Base-by-base conservation (phyloP, 2,797 vertebrate genomes). In the Picus viridis region DNA sequence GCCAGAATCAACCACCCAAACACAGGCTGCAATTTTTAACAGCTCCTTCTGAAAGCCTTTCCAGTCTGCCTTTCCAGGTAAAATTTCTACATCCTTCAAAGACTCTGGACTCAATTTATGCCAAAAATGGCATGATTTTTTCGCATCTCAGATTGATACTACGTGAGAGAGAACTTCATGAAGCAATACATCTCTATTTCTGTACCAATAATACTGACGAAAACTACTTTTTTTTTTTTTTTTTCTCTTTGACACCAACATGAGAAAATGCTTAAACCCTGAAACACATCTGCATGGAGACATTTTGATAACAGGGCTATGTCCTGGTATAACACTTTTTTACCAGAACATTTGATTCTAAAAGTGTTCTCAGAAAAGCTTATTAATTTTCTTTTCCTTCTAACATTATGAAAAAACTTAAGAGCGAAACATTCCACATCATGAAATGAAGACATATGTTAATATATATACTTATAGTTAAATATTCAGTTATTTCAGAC, bases 211-310 rank as follows among this genome's bases (percentile, higher is more conserved):
- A 16, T 4, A 59, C 4, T n/a, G 7, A 58, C 59, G 24, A 9
- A 45, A 45, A 6, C 1, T 16, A 1, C n/a, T n/a, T n/a, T n/a
- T n/a, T n/a, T n/a, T n/a, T 0, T 5, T n/a, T 67, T 27, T 74
- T 5, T 34, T 67, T 43, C 16, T 11, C 10, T 81, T 86, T 78
- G n/a, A 58, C 20, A 53, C 1, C 8, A 63, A 24, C 5, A 57
- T 16, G 34, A 68, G 54, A 20, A 53, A 69, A 32, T 2, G 12
- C 5, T 77, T 79, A 71, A 85, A 47, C 6, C 2, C 29, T 58
- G 15, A 68, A 72, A 71, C 6, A 57, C 2, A 30, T 23, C 14
- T 65, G 4, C 2, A 11, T 17, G 10, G 6, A 67, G 22, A 41
- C 2, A 17, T 64, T 68, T 86, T 56, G 4, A 34, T 19, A 71